These are phyloP conservation scores for Drosophila villosipedis DNA, from an alignment of 2,888 invertebrate genomes.

Conservation along the genomic window DNA sequence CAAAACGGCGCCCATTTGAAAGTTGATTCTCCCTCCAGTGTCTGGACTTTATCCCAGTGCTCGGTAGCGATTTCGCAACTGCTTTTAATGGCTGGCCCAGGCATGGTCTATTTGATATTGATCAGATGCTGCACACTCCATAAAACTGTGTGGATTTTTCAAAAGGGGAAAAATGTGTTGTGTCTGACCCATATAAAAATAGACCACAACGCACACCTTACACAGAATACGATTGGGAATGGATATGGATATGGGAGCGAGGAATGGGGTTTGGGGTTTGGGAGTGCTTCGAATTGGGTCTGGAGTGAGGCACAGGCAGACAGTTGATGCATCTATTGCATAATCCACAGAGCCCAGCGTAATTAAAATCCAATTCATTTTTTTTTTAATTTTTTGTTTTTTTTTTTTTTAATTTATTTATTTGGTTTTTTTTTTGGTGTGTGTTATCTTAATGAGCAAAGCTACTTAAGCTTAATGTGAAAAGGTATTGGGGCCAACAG, in stretches of 20 bases:
- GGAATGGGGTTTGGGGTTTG: conserved; percentile 2
- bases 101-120: conserved; percentile 58
- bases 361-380: conserved; percentile 62
- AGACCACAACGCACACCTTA: conserved; percentile 64
- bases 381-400: background rate
- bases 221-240: conserved; percentile 24
- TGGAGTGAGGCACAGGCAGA: conserved; percentile 30
- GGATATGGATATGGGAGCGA: conserved; percentile 2
- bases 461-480: conserved; percentile 75
- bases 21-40: conserved; percentile 23
- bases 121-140: conserved; percentile 63
- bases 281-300: conserved; percentile 15
- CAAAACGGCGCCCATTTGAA: conserved; percentile 46
- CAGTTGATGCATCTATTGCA: conserved; percentile 45
- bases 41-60: conserved; percentile 16
- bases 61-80: conserved; percentile 55
- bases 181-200: conserved; percentile 62
- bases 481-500: conserved; percentile 62
- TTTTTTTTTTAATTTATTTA: background rate
- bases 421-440: background rate
- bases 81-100: conserved; percentile 53
- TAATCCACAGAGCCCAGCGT: conserved; percentile 42
- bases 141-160: conserved; percentile 22
- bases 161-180: conserved; percentile 15
- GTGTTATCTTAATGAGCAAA: conserved; percentile 73